Conservation (phyloP, 2,797 vertebrate genomes). For the Synaphobranchus kaupii region DNA sequence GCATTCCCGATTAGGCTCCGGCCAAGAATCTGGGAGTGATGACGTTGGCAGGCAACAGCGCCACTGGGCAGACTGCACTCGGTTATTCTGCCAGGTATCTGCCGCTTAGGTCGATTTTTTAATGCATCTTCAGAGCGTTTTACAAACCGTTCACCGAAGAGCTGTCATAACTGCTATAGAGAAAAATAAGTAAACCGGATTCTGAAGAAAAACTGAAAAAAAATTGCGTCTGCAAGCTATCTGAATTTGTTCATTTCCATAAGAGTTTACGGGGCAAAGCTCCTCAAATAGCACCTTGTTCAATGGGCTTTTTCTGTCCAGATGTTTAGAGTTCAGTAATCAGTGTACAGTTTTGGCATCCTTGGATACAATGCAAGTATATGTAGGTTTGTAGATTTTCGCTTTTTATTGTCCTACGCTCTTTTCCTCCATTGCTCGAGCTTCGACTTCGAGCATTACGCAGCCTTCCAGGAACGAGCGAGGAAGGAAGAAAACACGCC, state of each 20-base stretch:
- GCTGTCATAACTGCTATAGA: background rate
- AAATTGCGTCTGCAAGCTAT: background rate
- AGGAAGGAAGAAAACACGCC: background rate
- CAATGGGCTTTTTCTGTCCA: background rate
- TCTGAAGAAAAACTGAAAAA: background rate
- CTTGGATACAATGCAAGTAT: background rate
- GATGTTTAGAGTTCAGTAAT: background rate
- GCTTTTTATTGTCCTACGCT: background rate
- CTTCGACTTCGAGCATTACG: background rate
- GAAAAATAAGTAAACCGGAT: background rate
- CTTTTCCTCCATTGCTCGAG: background rate
- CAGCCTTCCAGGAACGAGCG: background rate
- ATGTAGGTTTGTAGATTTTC: background rate
- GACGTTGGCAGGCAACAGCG: conserved; percentile 18
- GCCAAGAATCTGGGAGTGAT: conserved; percentile 1
- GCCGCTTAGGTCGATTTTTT: background rate
- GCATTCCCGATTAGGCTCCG: background rate
- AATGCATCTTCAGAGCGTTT: background rate
- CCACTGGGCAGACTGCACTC: background rate
- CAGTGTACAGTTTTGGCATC: background rate
- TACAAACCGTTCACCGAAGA: too few relatives aligned
- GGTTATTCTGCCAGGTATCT: background rate
- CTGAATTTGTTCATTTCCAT: background rate
- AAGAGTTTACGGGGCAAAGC: background rate
- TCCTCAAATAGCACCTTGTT: background rate